Evolutionary conservation across 2,113 vertebrate genomes (phyloP).

Genomic region (Phalacrocorax carbo): DNA sequence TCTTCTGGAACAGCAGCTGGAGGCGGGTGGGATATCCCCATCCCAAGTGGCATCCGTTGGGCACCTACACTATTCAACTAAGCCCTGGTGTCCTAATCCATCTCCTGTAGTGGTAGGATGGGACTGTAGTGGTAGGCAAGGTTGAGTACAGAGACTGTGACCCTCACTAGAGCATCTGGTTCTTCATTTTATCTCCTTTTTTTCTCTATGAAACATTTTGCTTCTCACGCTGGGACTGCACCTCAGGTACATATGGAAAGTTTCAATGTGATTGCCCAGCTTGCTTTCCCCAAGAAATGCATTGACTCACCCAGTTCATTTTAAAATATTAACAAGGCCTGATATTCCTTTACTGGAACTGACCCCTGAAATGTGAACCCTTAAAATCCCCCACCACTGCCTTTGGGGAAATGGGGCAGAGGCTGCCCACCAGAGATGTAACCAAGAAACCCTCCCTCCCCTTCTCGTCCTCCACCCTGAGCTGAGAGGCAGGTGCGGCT

Average conservation of each 20-base stretch:
- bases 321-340: background rate
- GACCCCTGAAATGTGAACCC: background rate
- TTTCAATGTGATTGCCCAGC: background rate
- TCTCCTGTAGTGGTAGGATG: background rate
- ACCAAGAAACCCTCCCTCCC: background rate
- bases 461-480: background rate
- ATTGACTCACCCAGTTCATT: background rate
- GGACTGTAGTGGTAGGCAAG: background rate
- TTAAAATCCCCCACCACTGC: background rate
- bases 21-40: background rate
- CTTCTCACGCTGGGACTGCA: background rate
- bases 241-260: fast-evolving
- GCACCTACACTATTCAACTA: background rate
- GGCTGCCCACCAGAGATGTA: background rate
- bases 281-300: background rate
- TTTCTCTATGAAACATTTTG: background rate
- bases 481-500: background rate
- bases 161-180: background rate
- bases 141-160: background rate
- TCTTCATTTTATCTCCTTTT: background rate
- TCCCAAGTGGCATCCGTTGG: background rate
- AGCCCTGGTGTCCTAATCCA: background rate
- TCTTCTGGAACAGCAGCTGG: background rate
- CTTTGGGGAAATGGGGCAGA: background rate
- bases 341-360: background rate